Evolutionary conservation across 64 coral and sea anemone genomes (phyloP).

Genomic region (Stichodactyla helianthus): DNA sequence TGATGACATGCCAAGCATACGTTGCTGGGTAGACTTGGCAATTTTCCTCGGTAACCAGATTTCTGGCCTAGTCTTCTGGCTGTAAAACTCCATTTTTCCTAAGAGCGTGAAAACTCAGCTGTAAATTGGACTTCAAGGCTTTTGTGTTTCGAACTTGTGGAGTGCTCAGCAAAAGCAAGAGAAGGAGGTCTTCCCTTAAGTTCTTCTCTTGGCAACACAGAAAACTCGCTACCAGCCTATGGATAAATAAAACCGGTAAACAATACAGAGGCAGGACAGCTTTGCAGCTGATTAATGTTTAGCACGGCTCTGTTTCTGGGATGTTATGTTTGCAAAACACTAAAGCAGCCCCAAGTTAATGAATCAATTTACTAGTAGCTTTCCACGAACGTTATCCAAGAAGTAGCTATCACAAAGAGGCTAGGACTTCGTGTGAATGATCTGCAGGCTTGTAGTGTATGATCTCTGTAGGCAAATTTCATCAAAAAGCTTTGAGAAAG

Average conservation of each 20-base stretch:
- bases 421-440: no score
- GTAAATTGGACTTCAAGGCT: neutral
- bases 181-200: neutral
- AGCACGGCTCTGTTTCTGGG: neutral
- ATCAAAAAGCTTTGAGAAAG: no score
- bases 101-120: neutral
- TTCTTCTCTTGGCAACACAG: neutral
- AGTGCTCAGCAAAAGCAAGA: neutral
- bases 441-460: no score
- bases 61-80: neutral
- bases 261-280: neutral
- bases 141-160: neutral
- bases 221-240: neutral
- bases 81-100: neutral
- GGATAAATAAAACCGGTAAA: neutral
- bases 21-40: neutral
- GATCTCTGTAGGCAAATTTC: no score
- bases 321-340: neutral
- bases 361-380: no score
- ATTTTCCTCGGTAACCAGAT: slow-evolving; percentile 8
- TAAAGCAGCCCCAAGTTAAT: no score
- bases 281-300: slow-evolving; percentile 1
- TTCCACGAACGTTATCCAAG: no score
- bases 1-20: slow-evolving; percentile 4
- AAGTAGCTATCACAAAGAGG: no score